Base-by-base conservation (phyloP, 1,140 invertebrate genomes). In the Centruroides sculpturatus region DNA sequence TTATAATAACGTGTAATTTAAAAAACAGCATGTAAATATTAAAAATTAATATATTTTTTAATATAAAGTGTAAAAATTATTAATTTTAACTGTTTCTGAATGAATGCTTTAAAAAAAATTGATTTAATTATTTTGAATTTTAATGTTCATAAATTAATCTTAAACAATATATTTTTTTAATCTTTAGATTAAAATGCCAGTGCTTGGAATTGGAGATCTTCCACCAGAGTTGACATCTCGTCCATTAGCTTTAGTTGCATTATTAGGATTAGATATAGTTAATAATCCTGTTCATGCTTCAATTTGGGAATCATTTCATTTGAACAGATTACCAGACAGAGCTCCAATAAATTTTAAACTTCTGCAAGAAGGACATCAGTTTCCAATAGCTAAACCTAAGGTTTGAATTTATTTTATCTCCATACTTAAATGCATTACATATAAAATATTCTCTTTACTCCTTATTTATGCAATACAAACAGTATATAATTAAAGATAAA, bases 281-380 rank as follows among this genome's bases (percentile, higher is more conserved):
- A 85, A 84, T 67, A 93, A 95, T 80, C 79, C 86, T 10, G 78
- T 89, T 47, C 92, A 98, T 71, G 86, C 86, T 69, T 79, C 84
- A 41, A 87, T 97, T 70, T 97, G 90, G 91, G 91, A 96, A 72
- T 84, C 86, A 1, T 92, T 97, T 72, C 86, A 80, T 61, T 85
- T 84, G 66, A 89, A 86, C 71, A 78, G 88, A 35, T 80, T 84
- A 61, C 74, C 83, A 3, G 90, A 95, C 69, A 79, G 87, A 66
- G 81, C 85, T n/a, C 81, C 87, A 1, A 81, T 97, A 48, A 82
- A 86, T 63, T 95, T 94, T 72, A 88, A 89, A 72, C 76, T 89
- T 58, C 79, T 84, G 56, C 82, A 83, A 41, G 70, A 66, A 34
- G 75, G 78, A 55, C 85, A 91, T 75, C 85, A 89, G 69, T 95